Evolutionary conservation across 2,888 invertebrate species (phyloP), one percentile per base, ranked within the genome.

Genomic region (Drosophila paramelanica): DNA sequence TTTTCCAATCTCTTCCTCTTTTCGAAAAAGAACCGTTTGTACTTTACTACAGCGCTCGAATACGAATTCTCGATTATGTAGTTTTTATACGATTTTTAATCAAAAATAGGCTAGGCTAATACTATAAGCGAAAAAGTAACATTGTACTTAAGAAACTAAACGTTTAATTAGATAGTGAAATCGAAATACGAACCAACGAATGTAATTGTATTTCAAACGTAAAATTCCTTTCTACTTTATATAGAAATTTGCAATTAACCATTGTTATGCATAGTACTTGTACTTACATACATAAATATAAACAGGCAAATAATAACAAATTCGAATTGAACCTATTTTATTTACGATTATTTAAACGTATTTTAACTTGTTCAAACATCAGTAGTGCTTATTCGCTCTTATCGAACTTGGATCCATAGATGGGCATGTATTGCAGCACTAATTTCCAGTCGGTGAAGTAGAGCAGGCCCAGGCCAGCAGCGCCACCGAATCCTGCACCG

Each of bases 391-490:
- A 91, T 69, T 92, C 92, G 62, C 83, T 77, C 64, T 93, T 93
- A 41, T 94, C 92, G 91, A 95, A 97, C 92, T 97, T 96, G 72
- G 95, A 94, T 80, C 94, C 94, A 92, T 97, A 97, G 92, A 94
- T 96, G 23, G 97, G 97, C 73, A 97, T 92, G 91, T 95, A 95
- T 78, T 95, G 93, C 51, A 95, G 93, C 72, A 97, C 93, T 52
- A 94, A 90, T 92, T 94, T 96, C 97, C 97, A 97, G 90, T 97
- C 97, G 0, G 96, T 96, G 79, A 95, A 93, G 92, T 96, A 97
- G 3, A 95, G 92, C 10, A 96, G 76, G 0, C 93, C 93, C 25
- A 94, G 88, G 64, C 94, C 93, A n/a, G 94, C 95, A 0, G 95
- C 93, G 38, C 94, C 94, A 46, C 97, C 96, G 90, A 95, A 97